These are phyloP conservation scores for Lytechinus pictus DNA, from an alignment of 35 echinoderm and acorn worm genomes.

Conservation along the genomic window DNA sequence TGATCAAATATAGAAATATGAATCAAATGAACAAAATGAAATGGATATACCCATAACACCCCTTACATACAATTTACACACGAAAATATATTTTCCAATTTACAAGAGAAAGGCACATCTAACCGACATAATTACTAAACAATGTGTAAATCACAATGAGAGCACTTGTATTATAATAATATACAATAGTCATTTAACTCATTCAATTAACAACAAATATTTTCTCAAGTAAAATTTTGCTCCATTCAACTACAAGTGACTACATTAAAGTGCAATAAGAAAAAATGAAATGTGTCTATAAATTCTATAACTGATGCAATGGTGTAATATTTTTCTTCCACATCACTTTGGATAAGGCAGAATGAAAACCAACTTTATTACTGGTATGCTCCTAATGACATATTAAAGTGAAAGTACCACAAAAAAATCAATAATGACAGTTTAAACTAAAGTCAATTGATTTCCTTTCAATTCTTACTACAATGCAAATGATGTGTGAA, in stretches of 20 bases:
- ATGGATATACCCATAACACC: not conserved
- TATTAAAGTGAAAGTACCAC: not conserved
- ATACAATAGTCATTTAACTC: not conserved
- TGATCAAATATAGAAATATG: not conserved
- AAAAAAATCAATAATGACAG: not conserved
- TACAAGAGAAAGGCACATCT: conserved; percentile 18
- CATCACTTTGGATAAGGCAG: not conserved
- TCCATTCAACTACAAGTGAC: not conserved
- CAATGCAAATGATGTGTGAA: not conserved
- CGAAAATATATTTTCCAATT: not conserved
- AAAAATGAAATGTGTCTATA: not conserved
- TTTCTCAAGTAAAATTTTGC: not conserved
- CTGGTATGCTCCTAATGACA: not conserved
- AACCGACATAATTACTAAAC: not conserved
- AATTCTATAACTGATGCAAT: not conserved
- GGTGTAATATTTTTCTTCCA: not conserved
- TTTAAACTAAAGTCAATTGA: not conserved
- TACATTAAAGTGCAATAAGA: not conserved
- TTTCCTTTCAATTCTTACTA: not conserved
- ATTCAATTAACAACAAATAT: not conserved
- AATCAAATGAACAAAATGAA: not conserved
- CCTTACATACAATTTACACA: not conserved
- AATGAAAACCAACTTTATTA: not conserved
- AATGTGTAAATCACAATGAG: not conserved
- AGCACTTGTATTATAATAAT: not conserved